Evolutionary conservation across 2,888 invertebrate genomes (phyloP).

Genomic region (Kuschelorhynchus macadamiae): DNA sequence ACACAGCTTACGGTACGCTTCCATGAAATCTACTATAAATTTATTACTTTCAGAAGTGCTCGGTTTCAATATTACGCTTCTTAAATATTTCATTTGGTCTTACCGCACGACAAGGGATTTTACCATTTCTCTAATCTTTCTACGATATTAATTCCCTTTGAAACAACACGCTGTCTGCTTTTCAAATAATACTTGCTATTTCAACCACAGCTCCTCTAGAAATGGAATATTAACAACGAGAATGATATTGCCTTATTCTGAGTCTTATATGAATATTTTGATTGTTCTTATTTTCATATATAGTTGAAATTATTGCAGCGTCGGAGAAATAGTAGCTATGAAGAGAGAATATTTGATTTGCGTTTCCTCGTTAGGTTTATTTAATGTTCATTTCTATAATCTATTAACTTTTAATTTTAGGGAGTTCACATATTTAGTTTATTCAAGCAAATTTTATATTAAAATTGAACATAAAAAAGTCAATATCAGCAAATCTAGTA

Average conservation of each 20-base stretch:
- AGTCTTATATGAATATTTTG: neutral
- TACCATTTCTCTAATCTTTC: constrained; percentile 57
- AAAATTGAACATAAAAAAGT: too few relatives aligned
- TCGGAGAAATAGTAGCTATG: too few relatives aligned
- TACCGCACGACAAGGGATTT: constrained; percentile 58
- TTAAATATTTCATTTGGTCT: constrained; percentile 59
- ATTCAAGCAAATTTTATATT: too few relatives aligned
- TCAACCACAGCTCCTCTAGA: constrained; percentile 9
- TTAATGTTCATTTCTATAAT: too few relatives aligned
- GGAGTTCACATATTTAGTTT: too few relatives aligned
- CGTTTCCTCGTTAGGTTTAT: too few relatives aligned
- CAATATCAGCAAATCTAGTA: too few relatives aligned
- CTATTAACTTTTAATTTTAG: too few relatives aligned
- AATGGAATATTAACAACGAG: constrained; percentile 19
- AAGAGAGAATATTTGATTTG: too few relatives aligned
- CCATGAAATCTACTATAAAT: constrained; percentile 27
- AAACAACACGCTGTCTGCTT: constrained; percentile 51
- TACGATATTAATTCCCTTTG: constrained; percentile 59
- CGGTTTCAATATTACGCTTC: constrained; percentile 56
- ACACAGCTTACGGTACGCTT: neutral
- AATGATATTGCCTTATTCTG: neutral
- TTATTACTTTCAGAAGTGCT: constrained; percentile 49
- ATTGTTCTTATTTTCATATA: neutral
- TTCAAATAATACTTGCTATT: constrained; percentile 35
- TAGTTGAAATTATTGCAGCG: neutral